Conservation (phyloP, 1,140 invertebrate genomes). For the Conus betulinus region DNA sequence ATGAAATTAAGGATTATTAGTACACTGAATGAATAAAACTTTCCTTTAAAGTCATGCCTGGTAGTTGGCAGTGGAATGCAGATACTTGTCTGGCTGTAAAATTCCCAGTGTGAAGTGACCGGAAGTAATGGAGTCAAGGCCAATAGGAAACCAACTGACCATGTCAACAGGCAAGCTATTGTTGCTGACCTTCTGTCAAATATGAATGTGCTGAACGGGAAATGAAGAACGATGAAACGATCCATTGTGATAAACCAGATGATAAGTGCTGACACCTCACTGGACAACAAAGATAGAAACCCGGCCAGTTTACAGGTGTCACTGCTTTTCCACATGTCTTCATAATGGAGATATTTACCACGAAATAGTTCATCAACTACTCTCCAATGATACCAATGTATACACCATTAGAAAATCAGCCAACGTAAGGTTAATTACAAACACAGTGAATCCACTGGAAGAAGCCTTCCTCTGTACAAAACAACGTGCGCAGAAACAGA, state of each 20-base stretch:
- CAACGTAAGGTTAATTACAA: slow-evolving; percentile 58
- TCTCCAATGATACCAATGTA: slow-evolving; percentile 62
- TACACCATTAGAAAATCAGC: slow-evolving; percentile 64
- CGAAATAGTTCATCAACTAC: slow-evolving; percentile 53
- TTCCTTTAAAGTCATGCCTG: neutral
- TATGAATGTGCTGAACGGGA: neutral
- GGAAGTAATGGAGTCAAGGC: neutral
- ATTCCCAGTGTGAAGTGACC: neutral
- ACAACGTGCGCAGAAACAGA: slow-evolving; percentile 44
- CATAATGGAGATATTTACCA: slow-evolving; percentile 56
- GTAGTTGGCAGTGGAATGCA: neutral
- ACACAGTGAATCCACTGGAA: slow-evolving; percentile 41
- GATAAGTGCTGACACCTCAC: slow-evolving; percentile 59
- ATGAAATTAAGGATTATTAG: neutral
- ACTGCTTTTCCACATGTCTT: slow-evolving; percentile 55
- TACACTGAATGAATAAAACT: neutral
- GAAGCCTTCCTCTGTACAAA: slow-evolving; percentile 28
- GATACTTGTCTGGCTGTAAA: slow-evolving; percentile 8
- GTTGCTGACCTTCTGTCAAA: neutral
- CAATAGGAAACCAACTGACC: neutral
- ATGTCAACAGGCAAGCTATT: neutral
- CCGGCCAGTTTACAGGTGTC: slow-evolving; percentile 59
- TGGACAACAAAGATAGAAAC: slow-evolving; percentile 58
- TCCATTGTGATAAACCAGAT: slow-evolving; percentile 62
- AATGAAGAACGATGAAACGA: slow-evolving; percentile 51